Evolutionary conservation across 2,797 vertebrate species (phyloP).

Genomic region (Pygocentrus nattereri): DNA sequence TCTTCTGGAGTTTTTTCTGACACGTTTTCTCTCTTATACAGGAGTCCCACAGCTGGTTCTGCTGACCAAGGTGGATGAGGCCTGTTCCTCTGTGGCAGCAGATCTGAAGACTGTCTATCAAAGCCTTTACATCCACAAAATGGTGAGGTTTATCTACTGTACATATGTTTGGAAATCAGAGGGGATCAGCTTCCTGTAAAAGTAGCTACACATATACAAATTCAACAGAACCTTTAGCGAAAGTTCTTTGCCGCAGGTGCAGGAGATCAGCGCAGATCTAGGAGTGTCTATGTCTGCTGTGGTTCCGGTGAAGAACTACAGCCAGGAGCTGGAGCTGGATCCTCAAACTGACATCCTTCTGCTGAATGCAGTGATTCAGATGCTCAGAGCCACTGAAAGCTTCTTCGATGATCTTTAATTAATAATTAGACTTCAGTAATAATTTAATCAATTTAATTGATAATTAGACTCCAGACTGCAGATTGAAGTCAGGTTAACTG

Average conservation of each 20-base stretch:
- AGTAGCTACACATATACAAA: no score
- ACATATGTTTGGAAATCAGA: no score
- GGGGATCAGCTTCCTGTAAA: no score
- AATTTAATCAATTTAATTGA: no score
- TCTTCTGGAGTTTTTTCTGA: no score
- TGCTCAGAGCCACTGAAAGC: conserved; percentile 73
- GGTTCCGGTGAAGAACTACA: conserved; percentile 82
- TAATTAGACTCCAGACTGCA: background rate
- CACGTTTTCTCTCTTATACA: no score
- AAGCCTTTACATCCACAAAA: conserved; percentile 69
- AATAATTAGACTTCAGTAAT: background rate
- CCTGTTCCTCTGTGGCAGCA: conserved; percentile 68
- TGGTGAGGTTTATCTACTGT: conserved; percentile 56
- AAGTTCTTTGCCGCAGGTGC: conserved; percentile 67
- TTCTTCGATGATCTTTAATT: conserved; percentile 72
- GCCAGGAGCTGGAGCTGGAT: conserved; percentile 74
- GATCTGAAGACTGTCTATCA: conserved; percentile 69
- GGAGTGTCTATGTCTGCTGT: conserved; percentile 77
- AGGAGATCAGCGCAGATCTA: conserved; percentile 71
- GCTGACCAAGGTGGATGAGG: conserved; percentile 73
- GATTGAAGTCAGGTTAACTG: no score
- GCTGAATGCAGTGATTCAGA: conserved; percentile 70
- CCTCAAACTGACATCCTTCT: conserved; percentile 73
- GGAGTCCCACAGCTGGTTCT: conserved; percentile 72
- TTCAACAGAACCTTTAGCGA: no score